phyloP scores from a whole-genome alignment of 2,113 vertebrate species.

The Gnathonemus echidnorhynchus region DNA sequence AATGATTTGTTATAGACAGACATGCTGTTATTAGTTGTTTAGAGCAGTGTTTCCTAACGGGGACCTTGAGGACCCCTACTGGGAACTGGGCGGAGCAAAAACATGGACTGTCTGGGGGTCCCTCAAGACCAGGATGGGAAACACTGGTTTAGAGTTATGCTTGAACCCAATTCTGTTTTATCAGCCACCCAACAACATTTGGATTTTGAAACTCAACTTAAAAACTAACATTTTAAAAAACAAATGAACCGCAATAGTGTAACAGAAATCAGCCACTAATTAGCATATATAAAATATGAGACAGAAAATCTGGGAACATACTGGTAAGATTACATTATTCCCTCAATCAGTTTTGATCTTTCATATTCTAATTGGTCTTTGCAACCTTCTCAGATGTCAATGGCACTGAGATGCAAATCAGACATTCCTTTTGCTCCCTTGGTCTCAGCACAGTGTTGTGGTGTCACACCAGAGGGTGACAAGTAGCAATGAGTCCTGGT shows the following conservation, averaged over 20 bases:
- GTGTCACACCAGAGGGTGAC: background rate
- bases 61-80: background rate
- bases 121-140: background rate
- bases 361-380: conserved; percentile 4
- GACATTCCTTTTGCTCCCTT: background rate
- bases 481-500: background rate
- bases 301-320: background rate
- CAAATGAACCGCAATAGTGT: background rate
- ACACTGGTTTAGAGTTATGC: background rate
- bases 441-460: background rate
- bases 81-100: background rate
- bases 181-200: background rate
- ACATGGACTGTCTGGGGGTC: background rate
- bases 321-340: background rate
- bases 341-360: background rate
- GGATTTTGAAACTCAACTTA: background rate
- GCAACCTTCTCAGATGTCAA: conserved; percentile 4
- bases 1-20: background rate
- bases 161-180: background rate
- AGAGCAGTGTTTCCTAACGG: background rate
- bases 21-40: background rate
- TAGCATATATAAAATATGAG: background rate
- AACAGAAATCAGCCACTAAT: background rate
- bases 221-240: background rate
- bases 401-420: background rate